Evolutionary conservation across 1,140 invertebrate species (phyloP).

Genomic region (Oscheius sp.): DNA sequence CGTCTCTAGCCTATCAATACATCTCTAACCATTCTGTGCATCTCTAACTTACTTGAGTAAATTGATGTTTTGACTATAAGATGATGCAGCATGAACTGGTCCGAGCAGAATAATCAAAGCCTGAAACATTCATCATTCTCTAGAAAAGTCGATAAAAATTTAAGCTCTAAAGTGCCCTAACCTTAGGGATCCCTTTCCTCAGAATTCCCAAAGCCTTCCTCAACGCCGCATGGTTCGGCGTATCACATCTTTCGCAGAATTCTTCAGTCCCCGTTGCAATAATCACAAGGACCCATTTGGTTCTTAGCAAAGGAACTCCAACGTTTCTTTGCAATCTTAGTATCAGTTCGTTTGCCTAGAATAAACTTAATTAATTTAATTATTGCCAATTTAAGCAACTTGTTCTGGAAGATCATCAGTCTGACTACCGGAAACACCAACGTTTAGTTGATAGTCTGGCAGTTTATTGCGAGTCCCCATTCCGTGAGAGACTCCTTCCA

Average conservation of each 20-base stretch:
- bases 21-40: background rate
- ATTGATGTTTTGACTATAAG: conserved; percentile 52
- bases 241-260: conserved; percentile 44
- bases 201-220: conserved; percentile 43
- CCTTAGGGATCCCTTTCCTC: conserved; percentile 43
- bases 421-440: conserved; percentile 42
- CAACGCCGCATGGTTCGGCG: conserved; percentile 43
- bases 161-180: too few relatives aligned
- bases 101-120: conserved; percentile 50
- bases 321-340: conserved; percentile 37
- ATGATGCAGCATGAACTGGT: conserved; percentile 54
- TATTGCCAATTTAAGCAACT: background rate
- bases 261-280: conserved; percentile 56
- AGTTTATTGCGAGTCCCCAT: conserved; percentile 42
- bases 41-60: conserved; percentile 45
- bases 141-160: background rate
- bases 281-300: conserved; percentile 47
- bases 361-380: conserved; percentile 12
- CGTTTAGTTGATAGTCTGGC: conserved; percentile 50
- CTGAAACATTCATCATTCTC: background rate
- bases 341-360: conserved; percentile 45
- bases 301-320: conserved; percentile 26
- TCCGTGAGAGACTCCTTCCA: conserved; percentile 49
- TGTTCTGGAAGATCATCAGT: conserved; percentile 43
- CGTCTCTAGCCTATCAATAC: background rate